Evolutionary conservation across 2,113 vertebrate species (phyloP), one percentile per base, ranked within the genome.

Genomic region (Ellobius talpinus): DNA sequence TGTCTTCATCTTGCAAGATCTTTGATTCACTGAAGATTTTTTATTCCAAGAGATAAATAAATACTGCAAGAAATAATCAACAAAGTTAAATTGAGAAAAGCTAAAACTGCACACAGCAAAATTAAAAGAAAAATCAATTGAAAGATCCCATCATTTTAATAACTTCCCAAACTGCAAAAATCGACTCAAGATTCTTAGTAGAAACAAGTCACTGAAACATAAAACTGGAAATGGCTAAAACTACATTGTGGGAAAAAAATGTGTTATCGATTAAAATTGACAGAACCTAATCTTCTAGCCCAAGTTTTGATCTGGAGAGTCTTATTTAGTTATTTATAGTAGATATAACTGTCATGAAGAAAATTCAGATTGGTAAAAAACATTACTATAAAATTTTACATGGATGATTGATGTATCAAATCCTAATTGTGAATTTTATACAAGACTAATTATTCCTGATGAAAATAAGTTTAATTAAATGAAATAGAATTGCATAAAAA

Each of bases 261-360:
- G 23, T 91, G 33, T 87, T 90, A 93, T 87, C 85, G 78, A 94
- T 63, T 95, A 76, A 95, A 91, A 90, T 86, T 95, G 93, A 96
- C 55, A 91, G n/a, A 95, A 74, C 89, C 42, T 93, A 93, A 96
- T 88, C 84, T 92, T 90, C 45, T 94, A 93, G 39, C 14, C 55
- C 42, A 91, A 96, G 91, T 93, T 96, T 96, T 81, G 72, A 94
- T 95, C 81, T 90, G 31, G 7, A 90, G 39, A 87, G 76, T 93
- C 31, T 95, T 50, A 89, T 85, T 31, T 24, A 88, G 24, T 61
- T 85, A 84, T 77, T 81, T 29, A 66, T 74, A 29, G 19, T 92
- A 81, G 13, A 92, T 95, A 88, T 88, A 91, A 93, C 52, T 88
- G 17, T 65, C 29, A 68, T 76, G 13, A 93, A 90, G 63, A 96